Base-by-base conservation (phyloP, 2,797 vertebrate species). In the Chrysocyon brachyurus region DNA sequence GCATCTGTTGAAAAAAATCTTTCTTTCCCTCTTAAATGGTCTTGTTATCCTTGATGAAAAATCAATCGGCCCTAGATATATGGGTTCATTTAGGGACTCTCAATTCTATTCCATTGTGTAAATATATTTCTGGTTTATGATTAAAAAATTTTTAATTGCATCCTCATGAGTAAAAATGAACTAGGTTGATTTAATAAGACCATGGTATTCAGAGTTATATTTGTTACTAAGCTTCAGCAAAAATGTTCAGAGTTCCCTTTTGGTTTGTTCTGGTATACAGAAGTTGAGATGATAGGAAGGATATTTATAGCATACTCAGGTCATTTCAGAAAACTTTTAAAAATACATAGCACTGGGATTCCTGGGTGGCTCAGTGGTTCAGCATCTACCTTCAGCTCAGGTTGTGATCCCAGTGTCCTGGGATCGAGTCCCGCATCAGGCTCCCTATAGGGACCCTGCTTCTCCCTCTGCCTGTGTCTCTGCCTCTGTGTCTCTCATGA, bases 161-260 rank as follows among this genome's bases (percentile, higher is more conserved):
- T 64, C 33, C 49, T 17, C 24, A 77, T 64, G 8, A 91, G 52
- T 88, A 78, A 63, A 75, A 90, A 81, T 33, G 9, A 73, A 49
- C 17, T 82, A 90, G 40, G 46, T n/a, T 77, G 54, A 83, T 40
- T 89, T 72, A 68, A 84, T 81, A 81, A 68, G 46, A 46, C 40
- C 33, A 70, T 12, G 21, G 15, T 36, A 91, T 84, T 84, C 49
- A 52, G 26, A 77, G 57, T 90, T 72, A 59, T 46, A 87, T 70
- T 87, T 88, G 52, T 54, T 89, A 85, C 15, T 91, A 75, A 70
- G 72, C 12, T 63, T 56, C 31, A n/a, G 54, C 12, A 91, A 64
- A 82, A 95, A 91, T 12, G 28, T 49, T 77, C 24, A 87, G 75
- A 77, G 21, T 49, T 86, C 14, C 68, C 75, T 87, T 89, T 77